Evolutionary conservation across 53 echinoderm and acorn worm genomes (phyloP), one percentile per base, ranked within the genome.

Genomic region (Stichopus horrens): DNA sequence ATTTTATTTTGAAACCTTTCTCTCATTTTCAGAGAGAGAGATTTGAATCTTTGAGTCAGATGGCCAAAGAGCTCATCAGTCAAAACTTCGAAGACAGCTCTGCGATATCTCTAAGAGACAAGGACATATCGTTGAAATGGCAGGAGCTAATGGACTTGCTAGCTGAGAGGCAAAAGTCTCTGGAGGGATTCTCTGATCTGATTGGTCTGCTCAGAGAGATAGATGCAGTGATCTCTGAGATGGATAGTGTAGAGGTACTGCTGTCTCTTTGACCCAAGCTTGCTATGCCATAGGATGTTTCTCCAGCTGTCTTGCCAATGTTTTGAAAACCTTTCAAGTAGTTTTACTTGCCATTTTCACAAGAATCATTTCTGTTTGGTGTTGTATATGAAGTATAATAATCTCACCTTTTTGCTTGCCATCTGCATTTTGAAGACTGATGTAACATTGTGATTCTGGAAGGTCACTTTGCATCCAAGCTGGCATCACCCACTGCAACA

Each of bases 121-220:
- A 82, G 75, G 90, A 97, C 66, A 96, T 97, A 74, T 91, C 89
- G 0, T 55, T 73, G 87, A 91, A 92, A 16, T 97, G 95, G 98
- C 91, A 91, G 74, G 89, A 94, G 55, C 80, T 97, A 53, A 94
- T 96, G 68, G 90, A 89, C 37, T 89, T 95, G 5, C 92, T 97
- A 9, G 93, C 86, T 53, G 91, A 89, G 88, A 91, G 98, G 20
- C 92, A 97, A 77, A 88, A 89, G 52, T 90, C 91, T 52, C 76
- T 97, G 18, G 89, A 93, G 73, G 95, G 95, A 65, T 88, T 97
- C 86, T 92, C 90, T 77, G 98, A 97, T 55, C 87, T 97, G 23
- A 93, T 97, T 83, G 95, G 95, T 11, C 86, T 97, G 89, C 94
- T 95, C 52, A 90, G 98, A 58, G 98, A 97, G 88, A 88, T 93